Evolutionary conservation across 2,888 invertebrate species (phyloP).

Genomic region (Eurytoma californica): DNA sequence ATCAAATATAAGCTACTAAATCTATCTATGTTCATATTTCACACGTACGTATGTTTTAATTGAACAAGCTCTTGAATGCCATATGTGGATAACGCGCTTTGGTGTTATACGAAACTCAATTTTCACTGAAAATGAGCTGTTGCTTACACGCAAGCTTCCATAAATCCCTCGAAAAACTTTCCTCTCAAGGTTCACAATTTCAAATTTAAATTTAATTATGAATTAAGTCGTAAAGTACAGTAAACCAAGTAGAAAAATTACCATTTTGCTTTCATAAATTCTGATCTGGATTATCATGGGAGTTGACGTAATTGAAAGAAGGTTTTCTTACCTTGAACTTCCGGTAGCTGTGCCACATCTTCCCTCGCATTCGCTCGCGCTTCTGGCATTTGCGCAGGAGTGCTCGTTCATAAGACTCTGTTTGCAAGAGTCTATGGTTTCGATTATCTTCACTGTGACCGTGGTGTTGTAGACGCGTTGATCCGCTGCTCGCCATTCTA

Average conservation of each 20-base stretch:
- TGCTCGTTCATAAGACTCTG: conserved; percentile 63
- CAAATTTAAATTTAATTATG: background rate
- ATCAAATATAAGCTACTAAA: too few relatives aligned
- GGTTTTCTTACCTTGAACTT: conserved; percentile 56
- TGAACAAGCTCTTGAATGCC: too few relatives aligned
- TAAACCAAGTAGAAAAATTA: background rate
- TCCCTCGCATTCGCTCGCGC: conserved; percentile 76
- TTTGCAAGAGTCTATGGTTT: conserved; percentile 58
- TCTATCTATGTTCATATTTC: too few relatives aligned
- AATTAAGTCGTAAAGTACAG: background rate
- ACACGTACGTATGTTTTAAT: too few relatives aligned
- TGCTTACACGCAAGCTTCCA: too few relatives aligned
- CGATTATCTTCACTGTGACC: conserved; percentile 69
- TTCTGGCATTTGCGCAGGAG: conserved; percentile 77
- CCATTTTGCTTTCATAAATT: too few relatives aligned
- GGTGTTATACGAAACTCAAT: too few relatives aligned
- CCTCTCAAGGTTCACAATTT: background rate
- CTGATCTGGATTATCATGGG: too few relatives aligned
- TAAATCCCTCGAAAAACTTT: background rate
- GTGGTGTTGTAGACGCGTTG: conserved; percentile 54
- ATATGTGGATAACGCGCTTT: too few relatives aligned
- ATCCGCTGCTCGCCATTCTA: conserved; percentile 73
- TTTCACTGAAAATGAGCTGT: too few relatives aligned
- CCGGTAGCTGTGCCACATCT: conserved; percentile 78
- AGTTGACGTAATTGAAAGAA: background rate